Percentiles rank a stretch among this genome's conserved stretches.
phyloP scores from a whole-genome alignment of 2,888 invertebrate species.

The Cyclophora albipunctata region DNA sequence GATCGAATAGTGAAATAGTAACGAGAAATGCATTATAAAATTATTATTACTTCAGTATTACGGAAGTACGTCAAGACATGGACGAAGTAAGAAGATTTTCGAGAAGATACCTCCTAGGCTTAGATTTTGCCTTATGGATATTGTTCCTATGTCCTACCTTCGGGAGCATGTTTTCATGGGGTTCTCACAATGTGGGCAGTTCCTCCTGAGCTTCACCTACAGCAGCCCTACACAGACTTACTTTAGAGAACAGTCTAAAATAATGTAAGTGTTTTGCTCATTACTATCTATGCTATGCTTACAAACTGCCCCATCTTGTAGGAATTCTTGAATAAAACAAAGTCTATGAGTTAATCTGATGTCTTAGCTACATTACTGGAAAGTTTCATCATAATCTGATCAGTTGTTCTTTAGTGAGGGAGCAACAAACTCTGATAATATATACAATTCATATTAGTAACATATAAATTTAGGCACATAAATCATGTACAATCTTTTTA shows the following conservation, averaged over 20 bases:
- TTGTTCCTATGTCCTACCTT: constrained; percentile 72
- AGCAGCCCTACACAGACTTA: constrained; percentile 69
- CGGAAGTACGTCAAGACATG: constrained; percentile 68
- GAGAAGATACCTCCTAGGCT: constrained; percentile 75
- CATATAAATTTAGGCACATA: no score
- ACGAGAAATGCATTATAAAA: no score
- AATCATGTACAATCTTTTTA: no score
- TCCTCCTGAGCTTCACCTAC: constrained; percentile 90
- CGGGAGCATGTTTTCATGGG: constrained; percentile 94
- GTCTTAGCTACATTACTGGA: no score
- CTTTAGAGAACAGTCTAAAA: constrained; percentile 71
- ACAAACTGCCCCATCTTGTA: no score
- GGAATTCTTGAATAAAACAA: no score
- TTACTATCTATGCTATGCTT: background rate
- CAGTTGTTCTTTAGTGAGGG: background rate
- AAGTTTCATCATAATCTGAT: no score
- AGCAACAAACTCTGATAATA: background rate
- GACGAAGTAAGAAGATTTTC: constrained; percentile 63
- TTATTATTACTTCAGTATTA: constrained; percentile 48
- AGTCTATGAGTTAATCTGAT: no score
- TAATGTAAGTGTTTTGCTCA: constrained; percentile 43
- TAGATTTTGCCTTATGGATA: constrained; percentile 78
- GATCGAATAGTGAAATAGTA: no score
- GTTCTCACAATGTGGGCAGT: constrained; percentile 95
- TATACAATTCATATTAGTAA: no score